These are phyloP conservation scores for Raja brachyura DNA, from an alignment of 2,113 vertebrate species.

Conservation along the genomic window DNA sequence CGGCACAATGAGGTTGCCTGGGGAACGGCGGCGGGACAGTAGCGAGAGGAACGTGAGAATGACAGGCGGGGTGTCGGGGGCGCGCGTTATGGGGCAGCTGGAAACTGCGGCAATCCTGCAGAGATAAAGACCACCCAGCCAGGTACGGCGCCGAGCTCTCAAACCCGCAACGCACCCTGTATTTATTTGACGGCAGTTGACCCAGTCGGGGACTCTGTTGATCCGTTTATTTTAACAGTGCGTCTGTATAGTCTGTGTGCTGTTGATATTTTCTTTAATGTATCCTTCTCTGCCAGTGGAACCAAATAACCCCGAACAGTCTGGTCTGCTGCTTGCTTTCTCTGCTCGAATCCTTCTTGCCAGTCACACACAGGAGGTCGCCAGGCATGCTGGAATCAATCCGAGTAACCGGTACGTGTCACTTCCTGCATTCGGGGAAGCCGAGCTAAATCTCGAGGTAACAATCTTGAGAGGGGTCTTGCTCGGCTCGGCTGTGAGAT, in stretches of 20 bases:
- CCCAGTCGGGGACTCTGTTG: neutral
- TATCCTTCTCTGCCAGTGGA: neutral
- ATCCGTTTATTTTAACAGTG: neutral
- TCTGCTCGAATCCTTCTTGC: neutral
- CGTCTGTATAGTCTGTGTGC: neutral
- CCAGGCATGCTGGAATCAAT: conserved; percentile 63
- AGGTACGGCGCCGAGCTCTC: neutral
- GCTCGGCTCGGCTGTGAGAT: neutral
- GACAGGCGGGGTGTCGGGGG: neutral
- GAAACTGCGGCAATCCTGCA: conserved; percentile 11
- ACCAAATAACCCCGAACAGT: neutral
- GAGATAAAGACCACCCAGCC: neutral
- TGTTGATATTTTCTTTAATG: neutral
- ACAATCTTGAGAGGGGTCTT: neutral
- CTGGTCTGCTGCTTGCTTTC: neutral
- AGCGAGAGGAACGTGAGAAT: conserved; percentile 25
- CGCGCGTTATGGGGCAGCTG: neutral
- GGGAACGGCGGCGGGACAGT: neutral
- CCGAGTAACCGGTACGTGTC: conserved; percentile 64
- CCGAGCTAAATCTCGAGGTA: neutral
- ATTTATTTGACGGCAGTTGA: neutral
- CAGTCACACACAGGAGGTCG: neutral
- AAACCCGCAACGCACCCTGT: neutral
- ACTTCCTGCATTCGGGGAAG: neutral
- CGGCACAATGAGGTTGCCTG: neutral